These are phyloP conservation scores for Archilochus colubris DNA, from an alignment of 2,113 vertebrate genomes.

Conservation along the genomic window DNA sequence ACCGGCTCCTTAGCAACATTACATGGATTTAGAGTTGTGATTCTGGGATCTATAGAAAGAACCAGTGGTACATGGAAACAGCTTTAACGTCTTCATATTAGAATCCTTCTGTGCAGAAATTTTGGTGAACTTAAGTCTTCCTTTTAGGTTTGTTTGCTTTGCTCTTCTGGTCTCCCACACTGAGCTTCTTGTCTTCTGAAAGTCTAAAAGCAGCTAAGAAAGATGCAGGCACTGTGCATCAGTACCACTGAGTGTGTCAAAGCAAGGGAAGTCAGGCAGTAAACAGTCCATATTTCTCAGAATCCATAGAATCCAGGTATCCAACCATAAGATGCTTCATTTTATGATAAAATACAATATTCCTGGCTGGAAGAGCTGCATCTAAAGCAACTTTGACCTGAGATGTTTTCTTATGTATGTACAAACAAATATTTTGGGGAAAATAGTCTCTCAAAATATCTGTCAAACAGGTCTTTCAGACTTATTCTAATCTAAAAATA, in stretches of 20 bases:
- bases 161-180: not conserved
- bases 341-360: not conserved
- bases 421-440: not conserved
- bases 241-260: fast-evolving
- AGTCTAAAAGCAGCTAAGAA: not conserved
- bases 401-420: not conserved
- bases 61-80: fast-evolving
- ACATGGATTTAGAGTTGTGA: no score
- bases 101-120: not conserved
- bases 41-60: fast-evolving
- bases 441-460: not conserved
- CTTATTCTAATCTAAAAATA: not conserved
- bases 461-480: not conserved
- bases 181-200: not conserved
- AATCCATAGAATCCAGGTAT: not conserved
- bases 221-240: not conserved
- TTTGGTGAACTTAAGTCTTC: not conserved
- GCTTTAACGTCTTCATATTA: not conserved
- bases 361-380: not conserved
- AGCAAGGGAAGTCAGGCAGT: not conserved
- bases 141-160: not conserved
- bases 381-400: not conserved
- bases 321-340: not conserved
- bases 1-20: not conserved
- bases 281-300: not conserved